These are phyloP conservation scores for Paradoxurus hermaphroditus DNA, from an alignment of 2,113 vertebrate species.

Conservation along the genomic window DNA sequence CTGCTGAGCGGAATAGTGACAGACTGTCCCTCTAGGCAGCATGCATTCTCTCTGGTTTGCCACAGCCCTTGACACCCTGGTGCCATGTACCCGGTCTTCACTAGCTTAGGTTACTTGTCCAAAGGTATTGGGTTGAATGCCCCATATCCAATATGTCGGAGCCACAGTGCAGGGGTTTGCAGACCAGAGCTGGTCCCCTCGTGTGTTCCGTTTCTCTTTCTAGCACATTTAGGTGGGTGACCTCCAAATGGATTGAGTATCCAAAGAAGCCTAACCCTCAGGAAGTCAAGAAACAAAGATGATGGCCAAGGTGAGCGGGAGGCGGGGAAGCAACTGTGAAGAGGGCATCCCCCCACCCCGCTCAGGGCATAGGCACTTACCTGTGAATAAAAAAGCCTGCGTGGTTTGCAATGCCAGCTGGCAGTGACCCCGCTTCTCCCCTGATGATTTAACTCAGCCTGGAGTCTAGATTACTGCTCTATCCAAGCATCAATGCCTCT, in stretches of 20 bases:
- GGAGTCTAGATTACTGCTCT: background rate
- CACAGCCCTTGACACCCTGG: background rate
- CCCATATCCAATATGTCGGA: background rate
- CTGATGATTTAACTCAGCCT: background rate
- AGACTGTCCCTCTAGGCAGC: too few species aligned
- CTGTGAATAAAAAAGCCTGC: background rate
- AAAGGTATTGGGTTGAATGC: background rate
- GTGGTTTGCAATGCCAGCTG: background rate
- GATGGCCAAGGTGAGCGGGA: background rate
- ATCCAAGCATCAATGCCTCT: background rate
- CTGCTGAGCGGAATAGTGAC: background rate
- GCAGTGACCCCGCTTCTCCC: background rate
- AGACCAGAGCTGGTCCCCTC: background rate
- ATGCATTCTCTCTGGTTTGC: background rate
- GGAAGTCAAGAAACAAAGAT: background rate
- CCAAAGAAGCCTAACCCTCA: background rate
- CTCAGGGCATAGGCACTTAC: background rate
- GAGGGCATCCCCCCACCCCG: fast-evolving
- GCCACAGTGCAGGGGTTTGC: background rate
- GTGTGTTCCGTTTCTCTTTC: background rate
- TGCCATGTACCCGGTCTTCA: background rate
- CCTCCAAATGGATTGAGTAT: background rate
- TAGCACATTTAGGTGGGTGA: background rate
- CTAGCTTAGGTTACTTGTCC: background rate
- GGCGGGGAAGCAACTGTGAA: background rate